Base-by-base conservation (phyloP, 2,888 invertebrate genomes). In the Zhuqinia jingwanae region DNA sequence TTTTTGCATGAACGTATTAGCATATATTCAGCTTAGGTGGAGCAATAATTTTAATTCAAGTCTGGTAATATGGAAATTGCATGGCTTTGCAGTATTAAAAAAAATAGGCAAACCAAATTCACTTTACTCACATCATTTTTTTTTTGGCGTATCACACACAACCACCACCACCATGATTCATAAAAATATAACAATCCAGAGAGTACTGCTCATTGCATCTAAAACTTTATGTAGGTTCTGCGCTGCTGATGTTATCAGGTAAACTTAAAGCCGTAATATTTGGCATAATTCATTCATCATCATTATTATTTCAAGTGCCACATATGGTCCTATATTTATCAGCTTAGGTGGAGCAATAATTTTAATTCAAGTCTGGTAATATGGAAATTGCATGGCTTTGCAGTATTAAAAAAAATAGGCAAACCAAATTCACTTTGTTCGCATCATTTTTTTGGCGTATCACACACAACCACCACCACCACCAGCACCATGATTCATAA, bases 221-320 rank as follows among this genome's bases (percentile, higher is more conserved):
- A 56, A 70, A 77, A 45, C 25, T 25, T 58, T 22, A n/a, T n/a
- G n/a, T n/a, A n/a, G n/a, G n/a, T 36, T 17, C 30, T 84, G 77
- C 36, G 36, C 3, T 22, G 20, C 30, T 84, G 84, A 77, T 76
- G 25, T 77, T 84, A 77, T 84, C 77, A 45, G 45, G 36, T 63
- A 25, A 77, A 68, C 47, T 70, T 25, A 56, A 58, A 56, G 50
- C 50, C 17, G 83, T 68, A 84, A 85, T 85, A 85, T 50, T 78
- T 79, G 84, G 84, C 58, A 84, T 70, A 77, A 84, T 77, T 84
- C 84, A 84, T 77, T 53, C 73, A 81, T 81, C 78, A 78, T 78
- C 53, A 60, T 76, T 65, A 79, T 77, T 58, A 77, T 79, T 60
- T n/a, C 36, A 73, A 70, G 77, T 79, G 70, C 78, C 85, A 85